Percentiles rank a stretch among this genome's conserved stretches.
Evolutionary conservation across 1,140 invertebrate genomes (phyloP).

Genomic region (Copidosoma floridanum): DNA sequence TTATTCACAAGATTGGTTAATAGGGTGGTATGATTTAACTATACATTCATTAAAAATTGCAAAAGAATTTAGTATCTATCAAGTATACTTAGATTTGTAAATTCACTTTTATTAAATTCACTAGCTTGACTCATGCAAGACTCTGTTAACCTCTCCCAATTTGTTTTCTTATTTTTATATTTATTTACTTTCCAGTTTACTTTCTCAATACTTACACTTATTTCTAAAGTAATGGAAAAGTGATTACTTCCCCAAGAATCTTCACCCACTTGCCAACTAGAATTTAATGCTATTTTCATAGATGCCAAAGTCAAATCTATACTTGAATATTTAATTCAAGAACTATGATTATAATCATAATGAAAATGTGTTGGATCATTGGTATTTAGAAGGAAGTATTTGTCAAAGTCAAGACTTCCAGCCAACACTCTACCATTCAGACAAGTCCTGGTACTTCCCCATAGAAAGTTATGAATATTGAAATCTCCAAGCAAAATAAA

Average conservation of each 20-base stretch:
- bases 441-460: background rate
- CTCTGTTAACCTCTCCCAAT: background rate
- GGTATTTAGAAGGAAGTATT: background rate
- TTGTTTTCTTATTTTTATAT: background rate
- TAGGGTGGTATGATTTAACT: no score
- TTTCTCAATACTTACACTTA: background rate
- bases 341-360: background rate
- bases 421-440: background rate
- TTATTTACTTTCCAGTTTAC: background rate
- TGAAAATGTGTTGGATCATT: background rate
- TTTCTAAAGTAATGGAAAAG: background rate
- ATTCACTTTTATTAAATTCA: no score
- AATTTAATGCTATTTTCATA: background rate
- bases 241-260: background rate
- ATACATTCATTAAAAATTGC: no score
- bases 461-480: background rate
- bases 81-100: no score
- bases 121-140: no score
- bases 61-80: no score
- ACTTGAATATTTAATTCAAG: background rate
- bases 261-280: background rate
- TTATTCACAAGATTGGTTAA: no score
- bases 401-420: background rate
- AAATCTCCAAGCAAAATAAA: no score
- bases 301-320: background rate